Conservation (phyloP, 2,113 vertebrate genomes). For the Quiscalus mexicanus region DNA sequence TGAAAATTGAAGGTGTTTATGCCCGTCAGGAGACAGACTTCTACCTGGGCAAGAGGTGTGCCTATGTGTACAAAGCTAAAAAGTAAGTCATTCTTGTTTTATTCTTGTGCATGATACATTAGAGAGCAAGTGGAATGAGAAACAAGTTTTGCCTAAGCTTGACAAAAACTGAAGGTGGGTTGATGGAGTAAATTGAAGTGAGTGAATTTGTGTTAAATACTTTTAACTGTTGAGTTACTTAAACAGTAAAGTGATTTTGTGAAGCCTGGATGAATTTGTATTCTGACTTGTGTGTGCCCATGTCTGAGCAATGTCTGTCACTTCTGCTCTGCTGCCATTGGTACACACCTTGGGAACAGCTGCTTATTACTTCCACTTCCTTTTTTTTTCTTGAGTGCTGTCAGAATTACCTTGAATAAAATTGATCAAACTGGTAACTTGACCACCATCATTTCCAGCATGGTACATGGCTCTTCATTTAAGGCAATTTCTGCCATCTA, state of each 20-base stretch:
- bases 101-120: fast-evolving
- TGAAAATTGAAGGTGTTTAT: constrained; percentile 97
- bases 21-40: constrained; percentile 90
- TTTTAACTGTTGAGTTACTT: neutral
- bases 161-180: neutral
- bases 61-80: constrained; percentile 98
- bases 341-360: neutral
- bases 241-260: neutral
- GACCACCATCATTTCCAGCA: fast-evolving
- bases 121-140: neutral
- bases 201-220: neutral
- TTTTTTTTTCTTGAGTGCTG: neutral
- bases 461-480: neutral
- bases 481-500: neutral
- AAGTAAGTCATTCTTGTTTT: constrained; percentile 81
- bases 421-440: neutral
- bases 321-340: neutral
- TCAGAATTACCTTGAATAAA: neutral
- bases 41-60: constrained; percentile 96
- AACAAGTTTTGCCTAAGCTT: neutral
- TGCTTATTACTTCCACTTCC: neutral
- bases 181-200: neutral
- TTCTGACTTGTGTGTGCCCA: fast-evolving
- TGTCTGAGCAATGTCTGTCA: neutral
- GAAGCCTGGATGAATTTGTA: neutral